Evolutionary conservation across 2,797 vertebrate species (phyloP).

Genomic region (Silurus aristotelis): DNA sequence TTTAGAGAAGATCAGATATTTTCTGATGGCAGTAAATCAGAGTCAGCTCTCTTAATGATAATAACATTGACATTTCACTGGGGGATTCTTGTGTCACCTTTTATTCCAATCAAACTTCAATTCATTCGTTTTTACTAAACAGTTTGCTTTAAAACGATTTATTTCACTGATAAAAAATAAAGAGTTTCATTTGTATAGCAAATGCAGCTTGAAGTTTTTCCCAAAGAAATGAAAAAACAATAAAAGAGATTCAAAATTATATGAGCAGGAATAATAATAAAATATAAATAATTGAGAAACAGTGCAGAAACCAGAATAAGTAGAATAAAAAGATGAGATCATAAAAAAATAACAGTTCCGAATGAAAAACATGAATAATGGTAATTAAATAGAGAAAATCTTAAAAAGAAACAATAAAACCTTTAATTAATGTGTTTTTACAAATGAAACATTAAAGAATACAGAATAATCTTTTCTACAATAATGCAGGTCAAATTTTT

Average conservation of each 20-base stretch:
- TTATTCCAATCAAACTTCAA: not conserved
- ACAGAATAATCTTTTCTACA: too few species aligned
- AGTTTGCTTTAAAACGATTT: not conserved
- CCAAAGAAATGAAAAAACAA: constrained; percentile 11
- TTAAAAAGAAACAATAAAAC: not conserved
- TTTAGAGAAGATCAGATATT: not conserved
- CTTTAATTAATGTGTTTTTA: too few species aligned
- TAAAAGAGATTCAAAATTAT: constrained; percentile 13
- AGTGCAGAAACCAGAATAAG: not conserved
- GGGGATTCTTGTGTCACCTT: not conserved
- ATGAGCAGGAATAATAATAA: constrained; percentile 4
- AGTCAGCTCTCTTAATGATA: constrained; percentile 9
- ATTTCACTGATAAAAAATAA: not conserved
- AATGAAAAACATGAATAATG: not conserved
- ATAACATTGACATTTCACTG: not conserved
- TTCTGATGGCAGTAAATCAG: not conserved
- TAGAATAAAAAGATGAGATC: not conserved
- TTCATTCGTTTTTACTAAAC: not conserved
- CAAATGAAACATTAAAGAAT: too few species aligned
- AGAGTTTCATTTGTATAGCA: constrained; percentile 1
- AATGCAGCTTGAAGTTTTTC: not conserved
- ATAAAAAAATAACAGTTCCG: not conserved
- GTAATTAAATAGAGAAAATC: not conserved
- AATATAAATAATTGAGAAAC: constrained; percentile 24
- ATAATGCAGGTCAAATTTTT: too few species aligned